Percentiles rank a stretch among this genome's conserved stretches.
These are phyloP conservation scores for Todus mexicanus DNA, from an alignment of 2,797 vertebrate genomes.

Conservation along the genomic window DNA sequence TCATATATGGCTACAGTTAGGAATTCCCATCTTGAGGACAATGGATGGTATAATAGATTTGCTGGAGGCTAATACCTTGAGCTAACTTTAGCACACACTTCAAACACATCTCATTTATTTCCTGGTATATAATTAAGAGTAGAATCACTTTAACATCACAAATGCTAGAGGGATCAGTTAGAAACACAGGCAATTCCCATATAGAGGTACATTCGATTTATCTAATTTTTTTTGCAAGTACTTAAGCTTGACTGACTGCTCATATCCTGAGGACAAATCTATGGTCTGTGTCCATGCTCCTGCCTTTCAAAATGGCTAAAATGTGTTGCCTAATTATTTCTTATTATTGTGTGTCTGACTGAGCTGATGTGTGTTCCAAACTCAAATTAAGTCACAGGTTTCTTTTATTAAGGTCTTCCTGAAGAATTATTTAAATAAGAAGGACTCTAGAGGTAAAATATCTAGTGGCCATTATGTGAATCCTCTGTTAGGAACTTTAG, in stretches of 20 bases:
- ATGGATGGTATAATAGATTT: background rate
- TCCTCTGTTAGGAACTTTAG: background rate
- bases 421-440: background rate
- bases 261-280: background rate
- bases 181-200: background rate
- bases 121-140: background rate
- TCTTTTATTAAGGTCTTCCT: background rate
- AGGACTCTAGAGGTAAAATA: background rate
- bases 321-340: background rate
- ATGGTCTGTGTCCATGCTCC: background rate
- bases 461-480: background rate
- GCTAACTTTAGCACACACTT: background rate
- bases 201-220: background rate
- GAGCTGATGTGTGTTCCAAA: background rate
- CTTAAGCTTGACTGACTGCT: background rate
- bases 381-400: background rate
- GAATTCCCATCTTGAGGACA: background rate
- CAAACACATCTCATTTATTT: background rate
- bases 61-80: background rate
- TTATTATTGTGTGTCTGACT: background rate
- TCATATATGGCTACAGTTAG: background rate
- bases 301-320: background rate
- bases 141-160: background rate
- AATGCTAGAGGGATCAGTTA: background rate
- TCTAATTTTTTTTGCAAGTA: background rate